Evolutionary conservation across 2,113 vertebrate species (phyloP).

Genomic region (Ranitomeya variabilis): DNA sequence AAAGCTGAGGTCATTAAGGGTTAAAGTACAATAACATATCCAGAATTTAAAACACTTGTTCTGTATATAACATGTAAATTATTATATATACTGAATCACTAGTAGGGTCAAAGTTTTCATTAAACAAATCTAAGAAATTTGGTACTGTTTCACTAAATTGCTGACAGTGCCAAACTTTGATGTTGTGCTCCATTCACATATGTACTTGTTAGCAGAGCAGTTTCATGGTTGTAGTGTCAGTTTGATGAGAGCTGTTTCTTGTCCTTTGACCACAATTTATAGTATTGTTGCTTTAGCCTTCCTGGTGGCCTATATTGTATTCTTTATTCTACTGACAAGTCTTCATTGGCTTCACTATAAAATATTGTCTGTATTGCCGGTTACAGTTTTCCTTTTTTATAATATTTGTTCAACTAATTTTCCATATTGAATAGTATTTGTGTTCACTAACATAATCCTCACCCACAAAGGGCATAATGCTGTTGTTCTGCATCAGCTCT

Average conservation of each 20-base stretch:
- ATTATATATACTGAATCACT: not conserved
- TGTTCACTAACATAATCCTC: not conserved
- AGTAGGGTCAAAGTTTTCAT: not conserved
- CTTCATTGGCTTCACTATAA: not conserved
- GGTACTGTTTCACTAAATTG: not conserved
- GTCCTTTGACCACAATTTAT: not conserved
- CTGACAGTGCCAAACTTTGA: not conserved
- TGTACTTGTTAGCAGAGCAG: not conserved
- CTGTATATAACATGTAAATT: no score
- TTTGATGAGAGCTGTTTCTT: not conserved
- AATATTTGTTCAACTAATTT: not conserved
- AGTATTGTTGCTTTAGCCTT: not conserved
- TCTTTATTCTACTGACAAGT: not conserved
- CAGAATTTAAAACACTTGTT: no score
- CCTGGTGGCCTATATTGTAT: not conserved
- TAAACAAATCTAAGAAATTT: not conserved
- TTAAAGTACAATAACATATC: no score
- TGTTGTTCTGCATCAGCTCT: not conserved
- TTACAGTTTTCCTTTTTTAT: not conserved
- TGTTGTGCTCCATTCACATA: not conserved
- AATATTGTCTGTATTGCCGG: not conserved
- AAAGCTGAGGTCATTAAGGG: no score
- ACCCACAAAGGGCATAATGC: not conserved
- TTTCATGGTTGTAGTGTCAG: conserved; percentile 1
- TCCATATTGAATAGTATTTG: not conserved